Evolutionary conservation across 2,113 vertebrate genomes (phyloP).

Genomic region (Dermatemys mawii): DNA sequence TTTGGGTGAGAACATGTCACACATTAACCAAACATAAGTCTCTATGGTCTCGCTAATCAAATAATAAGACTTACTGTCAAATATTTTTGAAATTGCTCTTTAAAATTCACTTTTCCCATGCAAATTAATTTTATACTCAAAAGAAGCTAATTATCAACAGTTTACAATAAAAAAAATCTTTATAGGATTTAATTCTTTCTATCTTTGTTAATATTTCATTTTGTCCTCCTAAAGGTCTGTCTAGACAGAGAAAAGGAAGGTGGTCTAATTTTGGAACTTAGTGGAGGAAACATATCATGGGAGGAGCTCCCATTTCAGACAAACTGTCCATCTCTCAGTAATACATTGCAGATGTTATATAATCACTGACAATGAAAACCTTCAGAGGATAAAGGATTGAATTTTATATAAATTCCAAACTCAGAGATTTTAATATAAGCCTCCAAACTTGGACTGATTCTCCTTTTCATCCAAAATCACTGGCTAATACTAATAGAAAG

Average conservation of each 20-base stretch:
- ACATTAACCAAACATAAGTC: constrained; percentile 7
- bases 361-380: neutral
- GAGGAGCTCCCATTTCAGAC: neutral
- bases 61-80: neutral
- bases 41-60: neutral
- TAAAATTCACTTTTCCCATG: constrained; percentile 28
- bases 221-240: neutral
- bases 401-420: neutral
- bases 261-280: neutral
- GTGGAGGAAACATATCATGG: neutral
- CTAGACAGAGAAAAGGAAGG: constrained; percentile 21
- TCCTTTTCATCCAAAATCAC: neutral
- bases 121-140: neutral
- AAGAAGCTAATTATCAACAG: neutral
- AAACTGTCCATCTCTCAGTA: neutral
- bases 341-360: neutral
- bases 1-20: neutral
- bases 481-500: neutral
- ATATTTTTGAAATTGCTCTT: neutral
- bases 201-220: neutral
- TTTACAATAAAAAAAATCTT: constrained; percentile 32
- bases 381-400: neutral
- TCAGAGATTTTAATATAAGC: neutral
- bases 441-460: neutral
- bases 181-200: constrained; percentile 26